phyloP scores from a whole-genome alignment of 2,888 invertebrate species.

The Apamea sordens region DNA sequence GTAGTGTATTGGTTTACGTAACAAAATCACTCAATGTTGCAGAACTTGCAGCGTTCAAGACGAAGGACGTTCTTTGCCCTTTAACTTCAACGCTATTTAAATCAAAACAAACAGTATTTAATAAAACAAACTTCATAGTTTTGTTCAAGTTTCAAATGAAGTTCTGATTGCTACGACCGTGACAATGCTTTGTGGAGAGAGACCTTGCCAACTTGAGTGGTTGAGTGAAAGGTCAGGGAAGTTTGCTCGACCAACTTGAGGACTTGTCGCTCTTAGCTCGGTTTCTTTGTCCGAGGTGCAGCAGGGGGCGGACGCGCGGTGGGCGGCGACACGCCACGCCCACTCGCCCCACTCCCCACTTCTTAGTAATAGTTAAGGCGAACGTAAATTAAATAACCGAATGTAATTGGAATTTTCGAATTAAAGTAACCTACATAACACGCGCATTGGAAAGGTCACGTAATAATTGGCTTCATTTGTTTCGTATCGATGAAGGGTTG shows the following conservation, averaged over 20 bases:
- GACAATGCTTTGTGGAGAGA: neutral
- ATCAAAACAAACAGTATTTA: neutral
- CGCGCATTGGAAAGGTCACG: neutral
- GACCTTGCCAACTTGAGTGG: neutral
- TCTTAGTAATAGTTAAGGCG: neutral
- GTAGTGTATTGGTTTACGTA: neutral
- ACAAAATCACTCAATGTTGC: neutral
- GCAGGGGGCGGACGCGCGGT: constrained; percentile 49
- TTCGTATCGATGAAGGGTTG: neutral
- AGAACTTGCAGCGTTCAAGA: constrained; percentile 1
- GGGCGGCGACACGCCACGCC: constrained; percentile 58
- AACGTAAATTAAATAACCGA: neutral
- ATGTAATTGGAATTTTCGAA: neutral
- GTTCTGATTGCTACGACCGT: neutral
- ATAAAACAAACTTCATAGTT: neutral
- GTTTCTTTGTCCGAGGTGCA: constrained; percentile 24
- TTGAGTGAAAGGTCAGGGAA: neutral
- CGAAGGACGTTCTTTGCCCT: neutral
- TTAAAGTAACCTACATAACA: neutral
- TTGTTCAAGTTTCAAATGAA: constrained; percentile 18
- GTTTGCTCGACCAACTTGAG: neutral
- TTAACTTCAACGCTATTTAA: neutral
- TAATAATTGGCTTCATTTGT: neutral
- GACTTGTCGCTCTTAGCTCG: neutral
- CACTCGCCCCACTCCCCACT: constrained; percentile 14